Percentiles rank a stretch among this genome's conserved stretches.
Conservation (phyloP, 23 tunicate genomes). For the Diplosoma virens region DNA sequence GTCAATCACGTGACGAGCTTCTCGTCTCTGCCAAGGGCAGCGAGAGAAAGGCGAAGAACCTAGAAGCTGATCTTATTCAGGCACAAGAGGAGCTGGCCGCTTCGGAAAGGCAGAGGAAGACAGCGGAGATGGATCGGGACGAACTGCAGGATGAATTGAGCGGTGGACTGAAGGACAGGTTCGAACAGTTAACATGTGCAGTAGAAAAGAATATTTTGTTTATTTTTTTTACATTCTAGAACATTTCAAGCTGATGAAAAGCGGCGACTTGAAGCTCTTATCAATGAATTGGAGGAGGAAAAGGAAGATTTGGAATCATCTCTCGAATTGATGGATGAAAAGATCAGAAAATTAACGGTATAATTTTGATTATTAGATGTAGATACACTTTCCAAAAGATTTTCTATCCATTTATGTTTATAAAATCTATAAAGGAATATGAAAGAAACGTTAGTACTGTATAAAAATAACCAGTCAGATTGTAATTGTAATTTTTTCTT, state of each 20-base stretch:
- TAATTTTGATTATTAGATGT: too few species aligned
- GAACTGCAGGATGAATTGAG: constrained; percentile 89
- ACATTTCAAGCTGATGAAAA: constrained; percentile 66
- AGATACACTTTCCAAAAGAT: too few species aligned
- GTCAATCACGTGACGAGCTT: constrained; percentile 77
- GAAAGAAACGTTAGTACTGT: too few species aligned
- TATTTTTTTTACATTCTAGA: neutral
- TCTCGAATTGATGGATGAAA: constrained; percentile 80
- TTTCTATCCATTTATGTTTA: too few species aligned
- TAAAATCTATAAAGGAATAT: too few species aligned
- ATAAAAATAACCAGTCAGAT: too few species aligned
- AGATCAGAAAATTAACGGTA: constrained; percentile 62
- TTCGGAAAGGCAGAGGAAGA: constrained; percentile 73
- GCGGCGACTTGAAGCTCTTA: constrained; percentile 59
- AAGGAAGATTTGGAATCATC: constrained; percentile 82
- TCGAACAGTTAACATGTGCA: constrained; percentile 7
- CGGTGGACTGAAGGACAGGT: constrained; percentile 82
- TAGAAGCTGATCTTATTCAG: constrained; percentile 87
- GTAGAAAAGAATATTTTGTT: neutral
- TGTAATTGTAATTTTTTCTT: too few species aligned
- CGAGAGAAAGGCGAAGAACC: constrained; percentile 91
- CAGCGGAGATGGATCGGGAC: constrained; percentile 86
- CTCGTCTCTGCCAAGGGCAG: constrained; percentile 56
- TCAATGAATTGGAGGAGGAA: constrained; percentile 93
- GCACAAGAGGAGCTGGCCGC: constrained; percentile 83